Base-by-base conservation (phyloP, 2,113 vertebrate genomes). In the Bagarius yarrelli region DNA sequence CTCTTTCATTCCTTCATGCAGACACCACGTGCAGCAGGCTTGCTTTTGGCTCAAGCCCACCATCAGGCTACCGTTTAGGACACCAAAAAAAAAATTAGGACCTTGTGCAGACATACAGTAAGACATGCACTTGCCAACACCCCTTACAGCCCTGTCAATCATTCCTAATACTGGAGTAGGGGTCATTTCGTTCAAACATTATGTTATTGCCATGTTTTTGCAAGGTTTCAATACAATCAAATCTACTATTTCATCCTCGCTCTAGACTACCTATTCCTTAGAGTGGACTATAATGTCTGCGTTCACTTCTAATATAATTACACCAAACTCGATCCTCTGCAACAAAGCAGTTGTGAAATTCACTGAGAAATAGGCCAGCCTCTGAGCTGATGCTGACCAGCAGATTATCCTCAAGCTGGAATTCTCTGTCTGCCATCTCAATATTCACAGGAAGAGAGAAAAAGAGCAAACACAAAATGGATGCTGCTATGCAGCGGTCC, bases 281-380 rank as follows among this genome's bases (percentile, higher is more conserved):
- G 85, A 75, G 85, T 64, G 19, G 63, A 76, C 75, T 53, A 75
- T 79, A 83, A 83, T 83, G 86, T 59, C 76, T 60, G 55, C 81
- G 34, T 81, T 85, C 61, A 30, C 56, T 66, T 30, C 56, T 63
- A 79, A 85, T 73, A 73, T 71, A 76, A 87, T 85, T 81, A 81
- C 57, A 44, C 32, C 34, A 79, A 57, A 44, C 50, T 63, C 70
- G 57, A 82, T 74, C 74, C 56, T 79, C 59, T 53, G 78, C 70
- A 75, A 78, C 70, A 53, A 25, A 70, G 61, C 34, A 14, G 47
- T 79, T 73, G 56, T 67, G 75, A 63, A 83, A 83, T 83, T 70
- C 72, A 53, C 12, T 27, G 40, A 73, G 69, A 69, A 76, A 55
- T 3, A 6, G 18, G 11, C 76, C 23, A 56, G 71, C 73, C 30